A percentile compares a stretch with the other conserved stretches of the same genome.
Evolutionary conservation across 2,113 vertebrate genomes (phyloP).

Genomic region (Gymnocephalus cernua): DNA sequence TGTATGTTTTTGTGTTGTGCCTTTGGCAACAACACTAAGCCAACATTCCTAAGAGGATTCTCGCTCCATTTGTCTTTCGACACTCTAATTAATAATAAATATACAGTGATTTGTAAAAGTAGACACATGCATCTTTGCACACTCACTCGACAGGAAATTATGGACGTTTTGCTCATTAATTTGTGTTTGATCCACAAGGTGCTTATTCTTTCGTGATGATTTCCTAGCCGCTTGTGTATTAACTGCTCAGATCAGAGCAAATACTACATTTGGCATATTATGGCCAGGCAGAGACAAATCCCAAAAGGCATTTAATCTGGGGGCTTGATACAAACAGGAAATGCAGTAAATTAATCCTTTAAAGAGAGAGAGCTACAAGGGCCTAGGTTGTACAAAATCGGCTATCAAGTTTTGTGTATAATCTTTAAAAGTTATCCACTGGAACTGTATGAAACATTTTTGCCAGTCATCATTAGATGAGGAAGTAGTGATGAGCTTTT

Average conservation of each 20-base stretch:
- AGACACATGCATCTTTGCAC: background rate
- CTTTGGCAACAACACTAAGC: conserved; percentile 54
- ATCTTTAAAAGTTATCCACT: background rate
- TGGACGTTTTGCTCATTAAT: too few relatives aligned
- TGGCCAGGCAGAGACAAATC: conserved; percentile 26
- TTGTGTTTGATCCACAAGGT: background rate
- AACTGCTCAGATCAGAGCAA: conserved; percentile 27
- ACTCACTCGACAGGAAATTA: background rate
- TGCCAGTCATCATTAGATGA: background rate
- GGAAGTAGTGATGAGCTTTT: background rate
- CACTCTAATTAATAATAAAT: conserved; percentile 19
- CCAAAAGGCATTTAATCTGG: conserved; percentile 21
- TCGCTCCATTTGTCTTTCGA: conserved; percentile 1
- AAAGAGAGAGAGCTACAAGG: background rate
- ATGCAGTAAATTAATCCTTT: conserved; percentile 15
- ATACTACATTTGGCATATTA: conserved; percentile 27
- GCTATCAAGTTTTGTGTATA: background rate
- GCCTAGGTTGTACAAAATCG: background rate
- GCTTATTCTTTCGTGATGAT: conserved; percentile 4
- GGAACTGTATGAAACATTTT: background rate
- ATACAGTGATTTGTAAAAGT: background rate
- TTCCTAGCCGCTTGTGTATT: background rate
- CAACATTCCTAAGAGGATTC: conserved; percentile 73
- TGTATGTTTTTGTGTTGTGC: conserved; percentile 51
- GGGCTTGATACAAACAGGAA: conserved; percentile 28